Base-by-base conservation (phyloP, 2,113 vertebrate species). In the Nicator chloris region DNA sequence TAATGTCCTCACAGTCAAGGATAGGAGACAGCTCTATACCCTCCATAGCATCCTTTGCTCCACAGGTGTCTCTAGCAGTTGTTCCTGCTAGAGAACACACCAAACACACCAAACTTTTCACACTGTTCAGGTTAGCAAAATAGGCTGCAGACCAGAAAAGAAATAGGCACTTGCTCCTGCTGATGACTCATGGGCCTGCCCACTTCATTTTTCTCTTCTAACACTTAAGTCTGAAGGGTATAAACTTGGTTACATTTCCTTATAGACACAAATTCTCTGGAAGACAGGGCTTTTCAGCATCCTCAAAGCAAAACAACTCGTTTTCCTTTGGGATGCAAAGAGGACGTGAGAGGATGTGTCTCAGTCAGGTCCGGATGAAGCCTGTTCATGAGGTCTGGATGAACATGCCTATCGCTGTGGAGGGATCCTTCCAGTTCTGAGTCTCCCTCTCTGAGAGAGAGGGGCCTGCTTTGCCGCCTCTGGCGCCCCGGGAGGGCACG, bases 301-400 rank as follows among this genome's bases (percentile, higher is more conserved):
- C 27, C 45, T 71, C 31, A 20, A 15, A 72, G 44, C 33, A 33
- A 70, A 88, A 40, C 11, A 30, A 11, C 31, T 10, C 12, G 17
- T 9, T 30, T 60, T 63, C 45, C 47, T 80, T 63, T 13, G 42
- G 28, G 73, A n/a, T 68, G 30, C 1, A 2, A n/a, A n/a, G n/a
- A n/a, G n/a, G n/a, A n/a, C n/a, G n/a, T 53, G 63, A 50, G 56
- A 11, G 33, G 35, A 23, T 7, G 4, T n/a, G 53, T 35, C 45
- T 51, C n/a, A 11, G 31, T 6, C n/a, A 51, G 44, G 27, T 56
- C 28, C 49, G 57, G 45, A 13, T 13, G n/a, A 49, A 57, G 13
- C 1, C 45, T 21, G 21, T 6, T 0, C 1, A 4, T 2, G 6
- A 31, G 17, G 27, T 68, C 40, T 39, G 44, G 37, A 40, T 14